A percentile compares a stretch with the other conserved stretches of the same genome.
phyloP scores from a whole-genome alignment of 2,888 invertebrate species.

The Tiliacea citrago region DNA sequence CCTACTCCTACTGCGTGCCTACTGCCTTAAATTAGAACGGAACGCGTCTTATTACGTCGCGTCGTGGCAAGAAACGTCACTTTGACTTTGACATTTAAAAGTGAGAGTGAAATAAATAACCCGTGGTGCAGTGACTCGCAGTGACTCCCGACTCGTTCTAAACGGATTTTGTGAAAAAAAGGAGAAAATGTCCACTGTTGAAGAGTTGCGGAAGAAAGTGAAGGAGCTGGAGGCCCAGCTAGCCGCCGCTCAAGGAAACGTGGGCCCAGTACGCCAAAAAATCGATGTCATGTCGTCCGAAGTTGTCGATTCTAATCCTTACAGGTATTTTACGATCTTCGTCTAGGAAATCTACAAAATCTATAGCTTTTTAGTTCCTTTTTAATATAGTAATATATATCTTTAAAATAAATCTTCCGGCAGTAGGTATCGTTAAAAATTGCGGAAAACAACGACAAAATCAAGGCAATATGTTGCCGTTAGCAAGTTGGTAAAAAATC shows the following conservation, averaged over 20 bases:
- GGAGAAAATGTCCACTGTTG: constrained; percentile 91
- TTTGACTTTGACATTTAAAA: constrained; percentile 65
- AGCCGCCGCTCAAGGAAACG: constrained; percentile 84
- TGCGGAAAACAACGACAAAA: constrained; percentile 24
- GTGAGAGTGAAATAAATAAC: constrained; percentile 34
- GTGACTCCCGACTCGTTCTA: too few relatives aligned
- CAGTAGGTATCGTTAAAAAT: background rate
- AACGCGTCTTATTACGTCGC: constrained; percentile 55
- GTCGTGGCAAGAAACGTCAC: constrained; percentile 71
- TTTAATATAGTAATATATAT: background rate
- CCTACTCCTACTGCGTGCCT: too few relatives aligned
- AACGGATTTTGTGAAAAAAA: constrained; percentile 65
- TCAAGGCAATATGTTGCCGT: constrained; percentile 35
- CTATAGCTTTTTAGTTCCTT: background rate
- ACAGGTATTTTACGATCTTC: constrained; percentile 92
- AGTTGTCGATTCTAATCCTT: constrained; percentile 99
- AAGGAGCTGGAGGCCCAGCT: constrained; percentile 92
- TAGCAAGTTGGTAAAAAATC: background rate
- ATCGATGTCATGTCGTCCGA: constrained; percentile 98
- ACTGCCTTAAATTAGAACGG: too few relatives aligned
- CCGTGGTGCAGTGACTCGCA: constrained; percentile 26
- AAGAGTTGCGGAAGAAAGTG: constrained; percentile 91
- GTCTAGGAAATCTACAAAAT: constrained; percentile 10
- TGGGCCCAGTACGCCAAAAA: constrained; percentile 91
- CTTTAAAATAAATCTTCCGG: background rate